Conservation (phyloP, 1,140 invertebrate genomes). For the Aporrectodea caliginosa region DNA sequence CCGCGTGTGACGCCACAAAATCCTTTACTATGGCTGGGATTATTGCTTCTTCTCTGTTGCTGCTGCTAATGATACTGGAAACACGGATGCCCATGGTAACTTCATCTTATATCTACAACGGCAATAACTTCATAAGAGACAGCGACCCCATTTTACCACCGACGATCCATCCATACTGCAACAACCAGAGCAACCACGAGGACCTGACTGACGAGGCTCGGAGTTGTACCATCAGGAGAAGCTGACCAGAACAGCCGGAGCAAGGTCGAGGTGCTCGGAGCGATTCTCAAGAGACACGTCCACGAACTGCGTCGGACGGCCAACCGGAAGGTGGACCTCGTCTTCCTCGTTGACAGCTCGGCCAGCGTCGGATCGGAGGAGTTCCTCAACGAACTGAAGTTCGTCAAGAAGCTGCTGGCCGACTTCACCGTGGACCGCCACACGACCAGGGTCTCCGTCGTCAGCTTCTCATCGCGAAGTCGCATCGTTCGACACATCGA, state of each 20-base stretch:
- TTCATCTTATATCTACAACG: too few species aligned
- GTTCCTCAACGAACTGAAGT: constrained; percentile 63
- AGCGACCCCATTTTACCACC: too few species aligned
- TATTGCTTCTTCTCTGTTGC: too few species aligned
- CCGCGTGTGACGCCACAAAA: too few species aligned
- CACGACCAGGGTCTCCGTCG: constrained; percentile 64
- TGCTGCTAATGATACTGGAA: too few species aligned
- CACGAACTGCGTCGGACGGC: constrained; percentile 46
- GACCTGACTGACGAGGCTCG: too few species aligned
- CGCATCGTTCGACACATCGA: constrained; percentile 63
- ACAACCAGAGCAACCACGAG: too few species aligned
- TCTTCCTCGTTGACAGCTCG: constrained; percentile 69
- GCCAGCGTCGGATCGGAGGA: constrained; percentile 66
- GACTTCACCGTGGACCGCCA: constrained; percentile 66
- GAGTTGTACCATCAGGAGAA: too few species aligned
- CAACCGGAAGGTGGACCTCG: constrained; percentile 61
- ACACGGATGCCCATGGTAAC: too few species aligned
- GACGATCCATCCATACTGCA: too few species aligned
- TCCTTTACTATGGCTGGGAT: too few species aligned
- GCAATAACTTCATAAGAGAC: too few species aligned
- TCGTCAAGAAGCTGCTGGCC: constrained; percentile 68
- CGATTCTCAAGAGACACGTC: constrained; percentile 60
- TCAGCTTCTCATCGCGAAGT: constrained; percentile 65
- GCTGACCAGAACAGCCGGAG: constrained; percentile 47
- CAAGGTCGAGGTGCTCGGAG: constrained; percentile 61